Evolutionary conservation across 2,888 invertebrate genomes (phyloP).

Genomic region (Scaptomyza caliginosa): DNA sequence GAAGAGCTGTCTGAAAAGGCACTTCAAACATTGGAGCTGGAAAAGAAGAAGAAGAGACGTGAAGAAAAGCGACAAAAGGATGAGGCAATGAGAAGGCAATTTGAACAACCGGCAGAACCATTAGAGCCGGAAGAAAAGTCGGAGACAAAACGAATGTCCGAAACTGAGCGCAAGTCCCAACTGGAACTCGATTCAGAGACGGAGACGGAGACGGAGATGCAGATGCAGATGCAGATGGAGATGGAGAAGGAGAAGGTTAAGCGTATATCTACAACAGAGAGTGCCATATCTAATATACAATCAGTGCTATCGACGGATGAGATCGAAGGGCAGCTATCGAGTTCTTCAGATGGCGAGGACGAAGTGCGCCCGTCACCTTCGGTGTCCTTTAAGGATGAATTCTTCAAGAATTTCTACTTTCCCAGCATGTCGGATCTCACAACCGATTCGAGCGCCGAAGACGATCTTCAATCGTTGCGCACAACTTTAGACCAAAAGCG

Average conservation of each 20-base stretch:
- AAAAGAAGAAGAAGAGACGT: conserved; percentile 15
- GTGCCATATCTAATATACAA: not conserved
- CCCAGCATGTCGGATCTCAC: conserved; percentile 43
- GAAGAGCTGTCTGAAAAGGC: not conserved
- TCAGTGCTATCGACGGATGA: not conserved
- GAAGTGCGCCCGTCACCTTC: accelerated
- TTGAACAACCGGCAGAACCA: not conserved
- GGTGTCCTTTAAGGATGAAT: conserved; percentile 23
- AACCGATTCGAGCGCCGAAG: not conserved
- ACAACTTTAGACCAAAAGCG: accelerated
- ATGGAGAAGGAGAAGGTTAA: not conserved
- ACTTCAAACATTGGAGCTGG: not conserved
- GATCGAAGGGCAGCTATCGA: not conserved
- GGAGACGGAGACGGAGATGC: not conserved
- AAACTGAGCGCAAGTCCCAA: not conserved
- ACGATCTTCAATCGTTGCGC: not conserved
- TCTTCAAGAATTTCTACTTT: conserved; percentile 29
- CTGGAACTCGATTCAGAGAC: not conserved
- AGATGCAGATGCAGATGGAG: no score
- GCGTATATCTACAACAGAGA: not conserved
- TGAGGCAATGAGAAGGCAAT: conserved; percentile 4
- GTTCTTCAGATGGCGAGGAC: conserved; percentile 11
- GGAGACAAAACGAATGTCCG: not conserved
- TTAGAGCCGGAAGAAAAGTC: not conserved
- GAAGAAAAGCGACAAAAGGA: conserved; percentile 20